Conservation (phyloP, 2,888 invertebrate genomes). For the Allygus modestus region DNA sequence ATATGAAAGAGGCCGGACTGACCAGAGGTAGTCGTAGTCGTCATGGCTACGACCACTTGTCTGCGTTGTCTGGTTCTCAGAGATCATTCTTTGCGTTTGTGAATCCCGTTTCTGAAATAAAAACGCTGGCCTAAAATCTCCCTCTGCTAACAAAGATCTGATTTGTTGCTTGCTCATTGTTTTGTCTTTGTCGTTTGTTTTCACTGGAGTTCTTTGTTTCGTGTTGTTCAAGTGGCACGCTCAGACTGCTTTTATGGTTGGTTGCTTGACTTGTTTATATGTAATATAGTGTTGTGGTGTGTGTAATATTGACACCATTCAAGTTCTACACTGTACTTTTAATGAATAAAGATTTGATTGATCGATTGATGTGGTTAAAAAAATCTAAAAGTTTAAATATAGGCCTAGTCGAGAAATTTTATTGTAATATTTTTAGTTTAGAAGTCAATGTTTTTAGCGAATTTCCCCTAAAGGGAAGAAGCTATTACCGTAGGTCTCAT, state of each 20-base stretch:
- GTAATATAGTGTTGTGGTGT: too few species aligned
- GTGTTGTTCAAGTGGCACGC: not conserved
- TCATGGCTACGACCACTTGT: slow-evolving; percentile 8
- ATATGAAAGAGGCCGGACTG: slow-evolving; percentile 15
- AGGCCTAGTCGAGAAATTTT: too few species aligned
- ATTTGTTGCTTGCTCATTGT: slow-evolving; percentile 6
- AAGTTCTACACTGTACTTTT: too few species aligned
- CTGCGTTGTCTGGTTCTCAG: slow-evolving; percentile 25
- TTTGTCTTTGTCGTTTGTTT: not conserved
- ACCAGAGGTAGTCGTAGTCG: not conserved
- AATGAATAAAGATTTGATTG: too few species aligned
- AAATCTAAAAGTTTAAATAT: too few species aligned
- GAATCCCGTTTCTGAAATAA: slow-evolving; percentile 7
- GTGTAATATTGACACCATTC: too few species aligned
- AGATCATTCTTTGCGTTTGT: slow-evolving; percentile 23
- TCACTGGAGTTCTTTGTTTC: not conserved
- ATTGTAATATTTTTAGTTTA: too few species aligned
- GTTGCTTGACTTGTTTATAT: too few species aligned
- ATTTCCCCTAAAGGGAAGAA: too few species aligned
- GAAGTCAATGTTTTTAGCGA: too few species aligned
- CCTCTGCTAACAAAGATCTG: not conserved
- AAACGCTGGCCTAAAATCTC: not conserved
- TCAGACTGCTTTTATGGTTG: not conserved
- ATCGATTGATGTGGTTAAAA: too few species aligned
- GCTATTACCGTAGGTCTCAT: too few species aligned